Base-by-base conservation (phyloP, 2,113 vertebrate species). In the Rhipidura dahli region DNA sequence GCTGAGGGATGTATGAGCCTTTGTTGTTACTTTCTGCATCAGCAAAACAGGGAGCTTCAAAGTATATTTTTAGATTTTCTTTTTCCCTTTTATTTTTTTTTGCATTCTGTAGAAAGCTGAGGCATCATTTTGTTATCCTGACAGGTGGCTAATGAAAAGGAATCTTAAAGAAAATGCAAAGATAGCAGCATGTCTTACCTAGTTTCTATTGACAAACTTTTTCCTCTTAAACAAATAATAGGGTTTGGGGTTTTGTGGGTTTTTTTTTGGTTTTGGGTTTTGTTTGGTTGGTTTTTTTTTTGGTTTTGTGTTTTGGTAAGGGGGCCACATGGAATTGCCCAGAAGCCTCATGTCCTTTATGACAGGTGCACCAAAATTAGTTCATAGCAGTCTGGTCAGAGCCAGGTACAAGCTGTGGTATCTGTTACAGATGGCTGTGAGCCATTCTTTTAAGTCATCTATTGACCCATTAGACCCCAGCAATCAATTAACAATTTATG, bases 401-500 rank as follows among this genome's bases (percentile, higher is more conserved):
- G 82, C 30, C 65, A 80, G 49, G 75, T 70, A 12, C 30, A 24
- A 83, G 59, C 59, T 15, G 3, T 64, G 69, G 69, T 79, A 3
- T 59, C 51, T 82, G 37, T 91, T 79, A 82, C 75, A 65, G 30
- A 47, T 79, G 84, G 84, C 87, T 89, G 87, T 59, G 63, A 96
- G 89, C 59, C 70, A 42, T 69, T 84, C 33, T 56, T 82, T 65
- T 40, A 71, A 87, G 60, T 63, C 20, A 17, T 60, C 73, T 64
- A 2, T 72, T 95, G 91, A 84, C 87, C 56, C 0, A 0, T 6
- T 85, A 49, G 87, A 93, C 69, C 61, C 65, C 45, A 78, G 37
- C 44, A 76, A 72, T 89, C 40, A 83, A 83, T 87, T 87, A 89
- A 72, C 61, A 82, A 61, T 91, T 94, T 87, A 61, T 93, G 76